Percentiles rank a stretch among this genome's conserved stretches.
phyloP scores from a whole-genome alignment of 2,113 vertebrate genomes.

The Ciconia boyciana region DNA sequence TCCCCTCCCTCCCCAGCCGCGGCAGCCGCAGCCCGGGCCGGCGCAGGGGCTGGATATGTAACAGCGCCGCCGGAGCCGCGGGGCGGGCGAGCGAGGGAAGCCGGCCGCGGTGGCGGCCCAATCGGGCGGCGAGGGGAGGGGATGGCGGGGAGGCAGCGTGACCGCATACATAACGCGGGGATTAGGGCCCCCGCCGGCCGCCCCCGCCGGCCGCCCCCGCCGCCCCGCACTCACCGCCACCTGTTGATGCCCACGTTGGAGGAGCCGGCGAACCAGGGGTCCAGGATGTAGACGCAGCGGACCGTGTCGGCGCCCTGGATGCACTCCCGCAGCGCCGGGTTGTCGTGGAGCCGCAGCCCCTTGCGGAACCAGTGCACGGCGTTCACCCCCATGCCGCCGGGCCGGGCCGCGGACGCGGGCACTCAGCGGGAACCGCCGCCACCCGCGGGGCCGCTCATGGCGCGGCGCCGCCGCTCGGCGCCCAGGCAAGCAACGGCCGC shows the following conservation, averaged over 20 bases:
- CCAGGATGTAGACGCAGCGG: slow-evolving; percentile 96
- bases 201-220: not conserved
- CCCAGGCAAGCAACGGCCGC: not conserved
- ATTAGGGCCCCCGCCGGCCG: not conserved
- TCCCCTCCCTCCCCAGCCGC: not conserved
- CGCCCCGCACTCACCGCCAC: slow-evolving; percentile 86
- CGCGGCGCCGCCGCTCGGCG: not conserved
- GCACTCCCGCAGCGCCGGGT: slow-evolving; percentile 90
- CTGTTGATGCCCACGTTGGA: slow-evolving; percentile 98
- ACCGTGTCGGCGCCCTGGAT: slow-evolving; percentile 88
- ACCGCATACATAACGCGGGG: not conserved
- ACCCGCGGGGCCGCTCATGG: not conserved
- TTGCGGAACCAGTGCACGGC: slow-evolving; percentile 98
- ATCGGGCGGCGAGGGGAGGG: not conserved
- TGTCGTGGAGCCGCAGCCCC: slow-evolving; percentile 97
- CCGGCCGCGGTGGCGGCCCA: not conserved
- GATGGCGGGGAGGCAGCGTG: not conserved
- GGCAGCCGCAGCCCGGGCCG: not conserved
- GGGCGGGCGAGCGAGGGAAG: not conserved
- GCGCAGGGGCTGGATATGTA: not conserved
- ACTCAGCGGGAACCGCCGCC: not conserved
- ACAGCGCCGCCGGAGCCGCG: not conserved
- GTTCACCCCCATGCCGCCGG: slow-evolving; percentile 86
- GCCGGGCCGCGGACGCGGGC: not conserved
- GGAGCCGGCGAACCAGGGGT: slow-evolving; percentile 98